Conservation (phyloP, 2,888 invertebrate species). For the Cryptus armator region DNA sequence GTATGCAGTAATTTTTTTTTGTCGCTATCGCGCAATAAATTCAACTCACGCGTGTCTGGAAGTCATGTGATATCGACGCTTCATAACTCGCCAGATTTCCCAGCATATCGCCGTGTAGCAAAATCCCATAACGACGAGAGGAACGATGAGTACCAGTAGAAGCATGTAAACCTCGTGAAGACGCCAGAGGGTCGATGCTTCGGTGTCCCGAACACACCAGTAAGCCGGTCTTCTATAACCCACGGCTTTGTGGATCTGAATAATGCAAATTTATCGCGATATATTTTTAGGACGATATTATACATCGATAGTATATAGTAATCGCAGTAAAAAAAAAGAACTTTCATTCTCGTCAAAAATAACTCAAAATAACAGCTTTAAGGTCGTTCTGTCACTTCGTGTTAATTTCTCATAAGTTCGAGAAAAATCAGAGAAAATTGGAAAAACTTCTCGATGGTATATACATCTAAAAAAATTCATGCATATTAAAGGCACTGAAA, state of each 20-base stretch:
- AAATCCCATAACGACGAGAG: slow-evolving; percentile 88
- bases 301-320: background rate
- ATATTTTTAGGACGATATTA: background rate
- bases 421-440: too few relatives aligned
- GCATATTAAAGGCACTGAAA: too few relatives aligned
- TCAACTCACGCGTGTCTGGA: slow-evolving; percentile 85
- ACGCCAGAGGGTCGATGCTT: slow-evolving; percentile 85
- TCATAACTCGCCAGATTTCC: slow-evolving; percentile 89
- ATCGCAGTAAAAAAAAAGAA: slow-evolving; percentile 1
- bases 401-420: too few relatives aligned
- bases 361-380: too few relatives aligned
- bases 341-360: background rate
- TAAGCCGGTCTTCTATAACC: slow-evolving; percentile 84
- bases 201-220: slow-evolving; percentile 88
- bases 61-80: slow-evolving; percentile 87
- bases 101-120: slow-evolving; percentile 89
- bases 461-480: too few relatives aligned
- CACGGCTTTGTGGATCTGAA: slow-evolving; percentile 85
- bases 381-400: too few relatives aligned
- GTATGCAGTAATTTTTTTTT: background rate
- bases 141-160: slow-evolving; percentile 87
- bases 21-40: slow-evolving; percentile 21
- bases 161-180: slow-evolving; percentile 89
- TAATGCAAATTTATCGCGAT: slow-evolving; percentile 5
- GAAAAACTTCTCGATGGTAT: too few relatives aligned